Conservation (phyloP, 2,888 invertebrate genomes). For the Ernsta delagoae region DNA sequence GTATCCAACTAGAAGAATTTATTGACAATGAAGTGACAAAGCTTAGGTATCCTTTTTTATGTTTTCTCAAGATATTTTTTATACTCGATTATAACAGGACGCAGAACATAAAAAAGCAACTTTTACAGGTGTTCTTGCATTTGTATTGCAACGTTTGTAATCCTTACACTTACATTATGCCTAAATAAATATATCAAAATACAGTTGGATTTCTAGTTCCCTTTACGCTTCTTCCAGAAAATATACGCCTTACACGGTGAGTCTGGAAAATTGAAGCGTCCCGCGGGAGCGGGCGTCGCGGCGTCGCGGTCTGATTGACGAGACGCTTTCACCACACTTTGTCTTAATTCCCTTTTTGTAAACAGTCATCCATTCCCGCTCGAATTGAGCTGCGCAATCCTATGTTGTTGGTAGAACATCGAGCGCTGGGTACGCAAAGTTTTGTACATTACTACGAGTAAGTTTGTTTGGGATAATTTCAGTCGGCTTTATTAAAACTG, state of each 20-base stretch:
- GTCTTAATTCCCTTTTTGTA: slow-evolving; percentile 56
- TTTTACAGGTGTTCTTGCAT: too few species aligned
- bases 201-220: not conserved
- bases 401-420: slow-evolving; percentile 1
- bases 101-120: not conserved
- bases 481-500: too few species aligned
- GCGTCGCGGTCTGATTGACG: slow-evolving; percentile 53
- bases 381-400: slow-evolving; percentile 13
- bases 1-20: too few species aligned
- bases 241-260: too few species aligned
- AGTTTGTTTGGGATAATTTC: not conserved
- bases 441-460: not conserved
- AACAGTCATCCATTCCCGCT: slow-evolving; percentile 28
- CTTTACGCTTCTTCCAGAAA: not conserved
- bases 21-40: too few species aligned
- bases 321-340: slow-evolving; percentile 46
- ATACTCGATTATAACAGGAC: too few species aligned
- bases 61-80: too few species aligned
- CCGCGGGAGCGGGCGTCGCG: slow-evolving; percentile 37
- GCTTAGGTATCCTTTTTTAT: too few species aligned
- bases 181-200: too few species aligned
- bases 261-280: slow-evolving; percentile 24
- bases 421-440: not conserved
- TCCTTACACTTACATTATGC: too few species aligned
- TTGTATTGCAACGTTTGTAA: not conserved